Conservation (phyloP, 2,113 vertebrate genomes). For the Tragelaphus buxtoni region DNA sequence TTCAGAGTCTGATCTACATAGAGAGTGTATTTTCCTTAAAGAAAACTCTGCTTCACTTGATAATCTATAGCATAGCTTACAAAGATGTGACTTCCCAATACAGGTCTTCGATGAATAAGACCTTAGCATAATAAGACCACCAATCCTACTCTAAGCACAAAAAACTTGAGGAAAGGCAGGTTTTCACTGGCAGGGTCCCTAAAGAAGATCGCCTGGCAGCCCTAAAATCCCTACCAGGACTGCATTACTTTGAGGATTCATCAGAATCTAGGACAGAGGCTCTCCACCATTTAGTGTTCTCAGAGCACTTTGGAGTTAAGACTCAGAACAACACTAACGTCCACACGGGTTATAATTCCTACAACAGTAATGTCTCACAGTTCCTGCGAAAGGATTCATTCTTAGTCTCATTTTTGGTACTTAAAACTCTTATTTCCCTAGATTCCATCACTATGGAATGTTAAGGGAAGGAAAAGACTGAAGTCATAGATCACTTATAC, state of each 20-base stretch:
- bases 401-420: neutral
- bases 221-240: neutral
- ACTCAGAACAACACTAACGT: neutral
- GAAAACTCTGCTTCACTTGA: neutral
- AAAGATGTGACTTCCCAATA: neutral
- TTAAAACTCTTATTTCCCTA: neutral
- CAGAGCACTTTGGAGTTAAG: neutral
- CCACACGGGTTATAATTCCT: neutral
- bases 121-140: neutral
- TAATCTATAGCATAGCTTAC: neutral
- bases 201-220: neutral
- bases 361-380: neutral
- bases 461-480: neutral
- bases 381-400: neutral
- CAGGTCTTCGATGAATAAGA: neutral
- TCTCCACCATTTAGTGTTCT: neutral
- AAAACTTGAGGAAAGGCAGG: neutral
- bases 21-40: neutral
- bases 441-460: neutral
- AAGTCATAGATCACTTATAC: neutral
- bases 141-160: neutral
- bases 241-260: neutral
- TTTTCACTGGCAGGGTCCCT: neutral
- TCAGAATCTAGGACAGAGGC: neutral
- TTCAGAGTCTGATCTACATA: neutral